Conservation (phyloP, 2,797 vertebrate species). For the Yasuhikotakia modesta region DNA sequence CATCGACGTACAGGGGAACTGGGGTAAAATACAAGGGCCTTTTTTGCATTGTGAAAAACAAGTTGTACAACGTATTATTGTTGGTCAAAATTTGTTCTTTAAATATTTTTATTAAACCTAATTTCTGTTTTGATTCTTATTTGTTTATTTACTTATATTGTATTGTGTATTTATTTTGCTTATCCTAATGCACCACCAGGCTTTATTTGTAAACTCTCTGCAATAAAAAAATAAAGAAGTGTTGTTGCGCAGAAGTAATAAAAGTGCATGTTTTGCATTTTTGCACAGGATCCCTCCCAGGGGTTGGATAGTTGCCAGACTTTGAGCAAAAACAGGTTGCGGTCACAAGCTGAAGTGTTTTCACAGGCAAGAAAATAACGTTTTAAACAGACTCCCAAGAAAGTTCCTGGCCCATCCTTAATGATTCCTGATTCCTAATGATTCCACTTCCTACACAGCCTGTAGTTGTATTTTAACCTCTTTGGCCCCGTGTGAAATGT, state of each 20-base stretch:
- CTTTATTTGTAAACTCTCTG: no score
- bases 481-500: neutral
- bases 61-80: no score
- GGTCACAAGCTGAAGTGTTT: conserved; percentile 6
- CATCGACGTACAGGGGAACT: no score
- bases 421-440: conserved; percentile 53
- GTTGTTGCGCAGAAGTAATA: neutral
- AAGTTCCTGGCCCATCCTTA: conserved; percentile 22
- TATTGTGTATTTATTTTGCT: no score
- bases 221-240: neutral
- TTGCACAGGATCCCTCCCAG: neutral
- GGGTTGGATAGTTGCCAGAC: neutral
- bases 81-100: no score
- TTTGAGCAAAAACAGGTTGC: neutral
- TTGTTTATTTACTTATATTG: no score
- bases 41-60: no score
- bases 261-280: neutral
- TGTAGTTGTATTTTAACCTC: conserved; percentile 34
- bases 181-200: no score
- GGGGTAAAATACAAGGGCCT: no score
- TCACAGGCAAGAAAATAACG: conserved; percentile 3
- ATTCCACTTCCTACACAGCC: conserved; percentile 39
- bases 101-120: no score
- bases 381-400: conserved; percentile 15
- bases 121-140: no score